Evolutionary conservation across 1,140 invertebrate species (phyloP).

Genomic region (Propsilocerus akamusi): DNA sequence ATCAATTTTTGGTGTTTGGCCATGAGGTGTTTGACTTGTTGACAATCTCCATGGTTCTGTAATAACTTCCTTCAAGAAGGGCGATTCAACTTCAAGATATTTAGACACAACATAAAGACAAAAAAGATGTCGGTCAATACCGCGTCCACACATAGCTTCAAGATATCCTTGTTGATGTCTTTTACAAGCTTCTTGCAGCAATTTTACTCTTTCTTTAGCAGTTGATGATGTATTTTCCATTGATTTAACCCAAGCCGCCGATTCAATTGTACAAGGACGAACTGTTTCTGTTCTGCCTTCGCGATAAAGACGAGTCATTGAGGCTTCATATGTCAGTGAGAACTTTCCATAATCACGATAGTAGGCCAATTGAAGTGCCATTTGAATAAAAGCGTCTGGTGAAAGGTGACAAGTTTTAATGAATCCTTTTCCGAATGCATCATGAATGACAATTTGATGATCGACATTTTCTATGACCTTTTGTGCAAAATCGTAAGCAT

Average conservation of each 20-base stretch:
- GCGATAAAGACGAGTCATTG: conserved; percentile 90
- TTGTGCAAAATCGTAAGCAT: conserved; percentile 38
- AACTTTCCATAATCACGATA: conserved; percentile 81
- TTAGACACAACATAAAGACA: conserved; percentile 96
- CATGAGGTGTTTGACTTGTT: conserved; percentile 94
- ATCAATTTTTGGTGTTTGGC: conserved; percentile 77
- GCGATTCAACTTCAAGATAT: conserved; percentile 91
- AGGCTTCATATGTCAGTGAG: conserved; percentile 92
- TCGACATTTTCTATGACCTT: conserved; percentile 61
- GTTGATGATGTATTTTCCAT: conserved; percentile 46
- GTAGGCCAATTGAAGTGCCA: conserved; percentile 89
- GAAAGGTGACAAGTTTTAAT: conserved; percentile 84
- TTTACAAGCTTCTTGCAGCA: conserved; percentile 55
- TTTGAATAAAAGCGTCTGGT: conserved; percentile 91
- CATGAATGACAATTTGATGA: conserved; percentile 63
- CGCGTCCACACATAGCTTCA: conserved; percentile 90
- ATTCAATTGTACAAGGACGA: conserved; percentile 85
- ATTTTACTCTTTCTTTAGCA: conserved; percentile 42
- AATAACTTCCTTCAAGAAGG: conserved; percentile 85
- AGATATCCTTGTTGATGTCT: conserved; percentile 78
- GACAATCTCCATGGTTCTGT: conserved; percentile 95
- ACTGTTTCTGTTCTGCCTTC: conserved; percentile 98
- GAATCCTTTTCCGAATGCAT: conserved; percentile 84
- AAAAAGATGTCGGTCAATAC: conserved; percentile 93
- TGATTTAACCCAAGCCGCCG: conserved; percentile 72